These are phyloP conservation scores for Cygnus buccinator DNA, from an alignment of 2,113 vertebrate genomes.

Conservation along the genomic window DNA sequence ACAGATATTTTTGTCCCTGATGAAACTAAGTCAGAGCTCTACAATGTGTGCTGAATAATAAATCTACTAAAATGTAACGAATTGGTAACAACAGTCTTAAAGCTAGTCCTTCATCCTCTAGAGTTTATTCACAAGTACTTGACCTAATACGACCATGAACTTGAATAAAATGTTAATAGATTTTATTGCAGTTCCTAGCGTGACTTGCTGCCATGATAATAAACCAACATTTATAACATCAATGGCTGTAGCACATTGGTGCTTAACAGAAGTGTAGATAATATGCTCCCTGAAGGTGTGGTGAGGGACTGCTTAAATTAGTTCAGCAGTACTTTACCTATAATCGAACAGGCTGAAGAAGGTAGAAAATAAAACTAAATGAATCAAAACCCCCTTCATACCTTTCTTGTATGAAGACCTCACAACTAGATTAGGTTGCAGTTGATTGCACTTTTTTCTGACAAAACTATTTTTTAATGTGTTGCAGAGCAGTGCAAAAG, in stretches of 20 bases:
- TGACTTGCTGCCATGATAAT: not conserved
- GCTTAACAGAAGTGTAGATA: not conserved
- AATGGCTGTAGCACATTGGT: not conserved
- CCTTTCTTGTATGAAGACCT: not conserved
- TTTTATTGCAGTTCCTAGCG: not conserved
- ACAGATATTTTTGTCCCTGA: not conserved
- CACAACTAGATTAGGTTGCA: not conserved
- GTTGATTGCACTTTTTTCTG: too few species aligned
- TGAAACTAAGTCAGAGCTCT: not conserved
- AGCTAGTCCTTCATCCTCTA: not conserved
- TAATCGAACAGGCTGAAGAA: not conserved
- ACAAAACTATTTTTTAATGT: too few species aligned
- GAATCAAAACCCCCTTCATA: not conserved
- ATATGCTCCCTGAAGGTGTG: not conserved
- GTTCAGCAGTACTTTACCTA: not conserved
- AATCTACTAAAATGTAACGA: slow-evolving; percentile 2
- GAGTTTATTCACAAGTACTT: slow-evolving; percentile 24
- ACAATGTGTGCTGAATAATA: slow-evolving; percentile 2
- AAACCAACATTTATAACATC: not conserved
- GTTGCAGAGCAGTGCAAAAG: not conserved
- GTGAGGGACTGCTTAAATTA: not conserved
- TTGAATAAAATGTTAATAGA: slow-evolving; percentile 34
- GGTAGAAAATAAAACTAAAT: not conserved
- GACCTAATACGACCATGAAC: not conserved
- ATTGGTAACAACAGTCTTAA: not conserved